Percentiles rank a stretch among this genome's conserved stretches.
Conservation (phyloP, 2,888 invertebrate species). For the Caenorhabditis virilis region DNA sequence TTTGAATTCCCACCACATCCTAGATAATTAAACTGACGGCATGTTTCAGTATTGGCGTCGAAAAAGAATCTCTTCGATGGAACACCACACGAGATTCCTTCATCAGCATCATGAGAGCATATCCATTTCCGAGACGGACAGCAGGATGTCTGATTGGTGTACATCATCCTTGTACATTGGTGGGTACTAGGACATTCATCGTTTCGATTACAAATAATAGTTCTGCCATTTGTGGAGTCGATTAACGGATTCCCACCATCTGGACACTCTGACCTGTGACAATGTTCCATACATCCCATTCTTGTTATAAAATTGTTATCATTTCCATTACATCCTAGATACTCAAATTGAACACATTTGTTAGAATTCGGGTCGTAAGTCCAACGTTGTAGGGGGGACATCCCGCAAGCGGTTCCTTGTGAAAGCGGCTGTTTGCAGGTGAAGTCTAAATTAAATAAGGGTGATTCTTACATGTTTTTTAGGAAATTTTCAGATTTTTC, state of each 20-base stretch:
- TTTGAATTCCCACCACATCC: constrained; percentile 51
- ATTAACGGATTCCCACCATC: constrained; percentile 49
- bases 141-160: constrained; percentile 31
- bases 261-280: constrained; percentile 46
- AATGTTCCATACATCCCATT: constrained; percentile 51
- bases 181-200: constrained; percentile 48
- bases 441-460: constrained; percentile 33
- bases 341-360: constrained; percentile 54
- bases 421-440: constrained; percentile 31
- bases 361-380: constrained; percentile 44
- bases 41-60: constrained; percentile 41
- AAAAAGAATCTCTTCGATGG: constrained; percentile 51
- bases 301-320: constrained; percentile 57
- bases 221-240: constrained; percentile 35
- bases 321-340: constrained; percentile 60
- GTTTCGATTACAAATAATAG: constrained; percentile 33
- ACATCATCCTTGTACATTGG: constrained; percentile 38
- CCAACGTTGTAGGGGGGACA: constrained; percentile 84
- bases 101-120: constrained; percentile 48
- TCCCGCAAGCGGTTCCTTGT: constrained; percentile 33
- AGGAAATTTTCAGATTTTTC: too few species aligned
- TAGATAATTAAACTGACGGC: constrained; percentile 40
- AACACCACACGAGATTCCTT: constrained; percentile 48
- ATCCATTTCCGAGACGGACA: constrained; percentile 53
- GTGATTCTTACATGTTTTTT: too few species aligned